Base-by-base conservation (phyloP, 2,113 vertebrate species). In the Hucho hucho region DNA sequence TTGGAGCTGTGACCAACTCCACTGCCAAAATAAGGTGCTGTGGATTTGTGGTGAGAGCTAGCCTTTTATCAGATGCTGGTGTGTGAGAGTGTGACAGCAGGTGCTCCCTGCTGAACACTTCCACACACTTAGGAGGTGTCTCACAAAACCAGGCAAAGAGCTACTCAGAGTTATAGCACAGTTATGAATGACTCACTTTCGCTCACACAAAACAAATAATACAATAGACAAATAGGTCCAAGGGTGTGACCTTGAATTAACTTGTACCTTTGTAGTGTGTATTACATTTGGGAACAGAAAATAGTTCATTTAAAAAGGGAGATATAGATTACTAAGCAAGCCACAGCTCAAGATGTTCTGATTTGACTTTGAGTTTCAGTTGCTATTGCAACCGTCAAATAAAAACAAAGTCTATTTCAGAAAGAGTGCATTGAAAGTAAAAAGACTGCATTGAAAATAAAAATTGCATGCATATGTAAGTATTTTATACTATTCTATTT, bases 321-420 rank as follows among this genome's bases (percentile, higher is more conserved):
- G 47, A 49, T 16, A 16, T 49, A 49, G 47, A 16, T 49, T 16
- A 16, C 14, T 16, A 49, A 14, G 14, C 47, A 49, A 79, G 53
- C 46, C 7, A 63, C 71, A 73, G 53, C 49, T 53, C 73, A 63
- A 70, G 68, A 83, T 29, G 29, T 67, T 69, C 76, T 79, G 75
- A 72, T 69, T 77, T 84, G 77, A 81, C 80, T 73, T 82, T 80
- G 78, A 43, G 69, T 84, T 79, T 84, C 85, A 65, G 77, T 86
- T 77, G 73, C 81, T 29, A 22, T 77, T 63, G 56, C 84, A 79
- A 86, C 82, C 32, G 9, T 61, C 59, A 69, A 72, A 80, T 86
- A 89, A 79, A 87, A 85, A 81, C 77, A 75, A 56, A 29, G 46
- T 25, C 77, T 81, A 86, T 83, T 80, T 84, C 58, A 37, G 72